Conservation (phyloP, 2,888 invertebrate species). For the Andrena chrysosceles region DNA sequence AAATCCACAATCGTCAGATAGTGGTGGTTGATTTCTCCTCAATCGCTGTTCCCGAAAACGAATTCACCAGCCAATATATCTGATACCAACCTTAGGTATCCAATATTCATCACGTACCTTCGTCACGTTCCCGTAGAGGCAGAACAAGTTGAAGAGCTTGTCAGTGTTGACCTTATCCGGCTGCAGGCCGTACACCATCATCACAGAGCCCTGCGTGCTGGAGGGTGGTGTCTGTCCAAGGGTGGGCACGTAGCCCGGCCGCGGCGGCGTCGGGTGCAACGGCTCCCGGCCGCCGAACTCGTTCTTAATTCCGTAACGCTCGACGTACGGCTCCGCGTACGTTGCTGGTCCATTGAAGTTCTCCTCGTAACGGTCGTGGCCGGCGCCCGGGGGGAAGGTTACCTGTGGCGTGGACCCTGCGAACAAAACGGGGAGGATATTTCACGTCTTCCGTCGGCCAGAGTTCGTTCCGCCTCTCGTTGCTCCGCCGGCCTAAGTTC, state of each 20-base stretch:
- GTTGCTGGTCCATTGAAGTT: constrained; percentile 83
- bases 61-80: no score
- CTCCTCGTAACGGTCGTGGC: constrained; percentile 83
- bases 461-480: constrained; percentile 3
- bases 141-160: constrained; percentile 98
- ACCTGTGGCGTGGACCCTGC: constrained; percentile 82
- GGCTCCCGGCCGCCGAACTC: constrained; percentile 83
- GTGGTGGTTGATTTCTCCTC: no score
- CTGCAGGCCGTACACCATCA: constrained; percentile 99
- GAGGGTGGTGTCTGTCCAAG: constrained; percentile 82
- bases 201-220: constrained; percentile 92
- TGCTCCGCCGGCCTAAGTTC: background rate
- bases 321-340: constrained; percentile 83
- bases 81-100: no score
- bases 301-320: constrained; percentile 82
- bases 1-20: no score
- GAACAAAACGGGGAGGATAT: constrained; percentile 40
- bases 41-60: no score
- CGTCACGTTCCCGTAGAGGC: constrained; percentile 99
- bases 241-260: constrained; percentile 83
- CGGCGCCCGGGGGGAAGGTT: constrained; percentile 80
- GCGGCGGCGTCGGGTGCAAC: constrained; percentile 83
- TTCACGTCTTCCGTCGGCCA: constrained; percentile 17
- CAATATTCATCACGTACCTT: constrained; percentile 88
- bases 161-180: constrained; percentile 97